These are phyloP conservation scores for Melieria crassipennis DNA, from an alignment of 2,888 invertebrate species.

Conservation along the genomic window DNA sequence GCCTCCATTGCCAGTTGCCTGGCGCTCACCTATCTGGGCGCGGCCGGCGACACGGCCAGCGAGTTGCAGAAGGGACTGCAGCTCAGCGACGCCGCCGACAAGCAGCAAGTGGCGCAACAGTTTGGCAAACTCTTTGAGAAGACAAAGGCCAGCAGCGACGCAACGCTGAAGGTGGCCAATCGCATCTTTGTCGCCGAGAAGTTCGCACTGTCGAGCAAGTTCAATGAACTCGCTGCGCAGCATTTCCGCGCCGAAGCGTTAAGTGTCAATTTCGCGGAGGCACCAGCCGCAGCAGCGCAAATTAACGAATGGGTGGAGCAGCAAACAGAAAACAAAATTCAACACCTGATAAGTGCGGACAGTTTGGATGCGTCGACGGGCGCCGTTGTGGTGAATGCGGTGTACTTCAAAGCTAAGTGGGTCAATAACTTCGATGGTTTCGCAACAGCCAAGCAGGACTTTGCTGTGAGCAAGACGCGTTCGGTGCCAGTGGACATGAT, in stretches of 20 bases:
- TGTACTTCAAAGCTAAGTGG: constrained; percentile 88
- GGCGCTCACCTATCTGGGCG: constrained; percentile 76
- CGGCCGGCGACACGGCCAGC: constrained; percentile 66
- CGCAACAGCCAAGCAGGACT: constrained; percentile 71
- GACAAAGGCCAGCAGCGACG: constrained; percentile 26
- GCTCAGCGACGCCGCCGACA: constrained; percentile 32
- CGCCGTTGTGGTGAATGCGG: constrained; percentile 80
- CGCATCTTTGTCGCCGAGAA: constrained; percentile 73
- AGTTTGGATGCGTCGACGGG: constrained; percentile 72
- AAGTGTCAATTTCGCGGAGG: constrained; percentile 71
- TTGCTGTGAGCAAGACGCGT: constrained; percentile 70
- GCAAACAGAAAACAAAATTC: constrained; percentile 84
- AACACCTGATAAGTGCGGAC: constrained; percentile 73
- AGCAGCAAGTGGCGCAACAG: constrained; percentile 38
- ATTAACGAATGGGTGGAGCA: constrained; percentile 86
- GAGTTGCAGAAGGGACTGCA: constrained; percentile 38
- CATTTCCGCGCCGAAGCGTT: constrained; percentile 73
- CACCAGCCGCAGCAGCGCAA: constrained; percentile 65
- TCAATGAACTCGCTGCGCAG: constrained; percentile 70
- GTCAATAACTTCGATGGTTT: constrained; percentile 70
- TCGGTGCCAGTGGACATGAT: constrained; percentile 73
- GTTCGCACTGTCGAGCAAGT: constrained; percentile 68
- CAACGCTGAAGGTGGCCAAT: constrained; percentile 71
- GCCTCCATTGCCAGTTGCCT: constrained; percentile 74
- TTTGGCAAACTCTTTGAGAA: constrained; percentile 40